Conservation (phyloP, 2,797 vertebrate genomes). For the Cichlasoma orientale region DNA sequence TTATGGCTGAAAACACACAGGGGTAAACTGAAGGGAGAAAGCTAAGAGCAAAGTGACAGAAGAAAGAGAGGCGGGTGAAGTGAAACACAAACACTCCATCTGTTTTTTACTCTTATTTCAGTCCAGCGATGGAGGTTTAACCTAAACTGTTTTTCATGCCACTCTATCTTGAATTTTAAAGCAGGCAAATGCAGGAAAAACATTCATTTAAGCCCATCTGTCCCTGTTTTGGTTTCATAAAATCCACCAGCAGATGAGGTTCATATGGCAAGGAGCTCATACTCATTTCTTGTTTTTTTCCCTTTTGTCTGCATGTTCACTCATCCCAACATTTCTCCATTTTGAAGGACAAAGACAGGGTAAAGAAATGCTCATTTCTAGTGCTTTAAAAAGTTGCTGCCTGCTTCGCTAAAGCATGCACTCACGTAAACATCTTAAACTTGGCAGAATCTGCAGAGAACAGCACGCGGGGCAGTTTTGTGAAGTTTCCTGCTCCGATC, state of each 20-base stretch:
- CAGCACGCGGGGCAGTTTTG: not conserved
- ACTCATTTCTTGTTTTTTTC: constrained; percentile 28
- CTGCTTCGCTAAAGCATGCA: constrained; percentile 7
- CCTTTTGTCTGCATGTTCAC: constrained; percentile 11
- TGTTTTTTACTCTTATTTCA: constrained; percentile 7
- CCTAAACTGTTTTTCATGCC: not conserved
- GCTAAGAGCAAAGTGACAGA: not conserved
- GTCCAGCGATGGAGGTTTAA: not conserved
- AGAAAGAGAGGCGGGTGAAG: not conserved
- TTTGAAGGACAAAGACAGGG: constrained; percentile 16
- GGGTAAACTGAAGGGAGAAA: not conserved
- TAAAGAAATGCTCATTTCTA: not conserved
- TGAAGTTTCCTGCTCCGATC: constrained; percentile 3
- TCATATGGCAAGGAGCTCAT: constrained; percentile 14
- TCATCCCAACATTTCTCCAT: constrained; percentile 24
- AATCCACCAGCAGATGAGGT: constrained; percentile 25
- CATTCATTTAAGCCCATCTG: constrained; percentile 5
- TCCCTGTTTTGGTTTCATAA: constrained; percentile 26
- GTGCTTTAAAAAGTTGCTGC: constrained; percentile 5
- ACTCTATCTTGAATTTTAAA: constrained; percentile 17
- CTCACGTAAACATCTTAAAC: constrained; percentile 30
- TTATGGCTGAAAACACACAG: constrained; percentile 33
- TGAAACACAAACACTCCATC: not conserved
- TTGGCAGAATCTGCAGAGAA: constrained; percentile 25
- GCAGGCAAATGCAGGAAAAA: not conserved